Evolutionary conservation across 2,888 invertebrate species (phyloP).

Genomic region (Ichneumon xanthorius): DNA sequence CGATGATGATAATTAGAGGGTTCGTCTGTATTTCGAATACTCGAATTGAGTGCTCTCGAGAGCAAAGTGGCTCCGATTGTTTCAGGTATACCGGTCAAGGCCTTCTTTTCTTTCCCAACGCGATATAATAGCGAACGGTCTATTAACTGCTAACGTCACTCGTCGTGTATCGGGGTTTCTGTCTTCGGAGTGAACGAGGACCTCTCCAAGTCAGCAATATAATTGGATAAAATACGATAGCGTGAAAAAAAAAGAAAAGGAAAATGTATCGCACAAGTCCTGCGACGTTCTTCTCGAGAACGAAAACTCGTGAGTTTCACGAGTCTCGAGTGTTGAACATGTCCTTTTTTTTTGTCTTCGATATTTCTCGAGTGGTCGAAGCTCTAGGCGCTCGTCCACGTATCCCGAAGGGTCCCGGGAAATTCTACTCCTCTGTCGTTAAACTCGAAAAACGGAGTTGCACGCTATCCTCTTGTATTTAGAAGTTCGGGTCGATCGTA

Average conservation of each 20-base stretch:
- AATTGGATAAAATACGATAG: conserved; percentile 33
- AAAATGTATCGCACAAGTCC: conserved; percentile 1
- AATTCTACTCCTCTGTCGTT: conserved; percentile 49
- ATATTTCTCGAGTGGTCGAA: conserved; percentile 50
- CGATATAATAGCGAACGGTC: conserved; percentile 3
- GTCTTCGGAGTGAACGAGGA: background rate
- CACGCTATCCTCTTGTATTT: conserved; percentile 6
- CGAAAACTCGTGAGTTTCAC: conserved; percentile 29
- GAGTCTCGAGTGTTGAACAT: conserved; percentile 28
- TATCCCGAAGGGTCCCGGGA: background rate
- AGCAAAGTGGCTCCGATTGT: conserved; percentile 57
- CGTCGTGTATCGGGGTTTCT: background rate
- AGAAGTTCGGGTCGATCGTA: conserved; percentile 32
- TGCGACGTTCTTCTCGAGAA: conserved; percentile 9
- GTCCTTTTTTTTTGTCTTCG: background rate
- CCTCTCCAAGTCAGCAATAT: conserved; percentile 8
- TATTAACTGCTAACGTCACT: conserved; percentile 19
- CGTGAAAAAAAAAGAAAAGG: conserved; percentile 6
- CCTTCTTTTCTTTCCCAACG: conserved; percentile 12
- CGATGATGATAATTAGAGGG: conserved; percentile 39
- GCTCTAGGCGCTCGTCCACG: background rate
- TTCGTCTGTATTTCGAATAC: conserved; percentile 15
- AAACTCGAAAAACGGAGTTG: conserved; percentile 46
- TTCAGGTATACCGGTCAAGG: conserved; percentile 49
- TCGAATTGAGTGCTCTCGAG: conserved; percentile 20